Base-by-base conservation (phyloP, 1,140 invertebrate species). In the Potamilus streckersoni region DNA sequence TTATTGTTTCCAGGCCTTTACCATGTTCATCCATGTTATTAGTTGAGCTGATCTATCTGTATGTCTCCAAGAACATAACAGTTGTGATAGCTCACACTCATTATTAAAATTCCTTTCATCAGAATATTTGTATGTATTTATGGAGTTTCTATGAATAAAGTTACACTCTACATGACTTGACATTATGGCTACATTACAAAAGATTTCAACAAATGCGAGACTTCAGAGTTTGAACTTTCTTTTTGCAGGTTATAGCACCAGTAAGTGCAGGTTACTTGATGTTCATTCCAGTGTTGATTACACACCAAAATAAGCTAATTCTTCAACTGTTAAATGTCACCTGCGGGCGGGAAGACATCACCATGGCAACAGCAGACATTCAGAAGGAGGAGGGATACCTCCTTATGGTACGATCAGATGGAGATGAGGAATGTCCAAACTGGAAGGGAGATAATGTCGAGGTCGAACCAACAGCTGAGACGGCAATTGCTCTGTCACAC, bases 391-490 rank as follows among this genome's bases (percentile, higher is more conserved):
- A 86, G 15, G 90, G 89, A 16, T 91, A 91, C 79, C 79, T 91
- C 38, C 76, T 91, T 60, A 83, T 91, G 82, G 83, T 90, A 69
- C 74, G 83, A 12, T 66, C 59, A 15, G 85, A 85, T 49, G 73
- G 81, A 31, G 62, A 68, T 31, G 23, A 55, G 2, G 80, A 82
- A 62, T 87, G 87, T 76, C 85, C 87, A 23, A 70, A 63, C 19
- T 89, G 91, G 91, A 65, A 78, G 61, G 90, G 89, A 4, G 31
- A 80, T 63, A 83, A 79, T 49, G 83, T 91, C 13, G 75, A 84
- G 62, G 86, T 92, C 14, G 90, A 91, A 71, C 88, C 90, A 12
- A 91, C 90, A 27, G 90, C 91, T 38, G 90, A 91, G 79, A 90
- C 89, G 14, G 89, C 90, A 56, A 91, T 91, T 67, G 90, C 89